phyloP scores from a whole-genome alignment of 2,888 invertebrate species.

The Gnatocerus cornutus region DNA sequence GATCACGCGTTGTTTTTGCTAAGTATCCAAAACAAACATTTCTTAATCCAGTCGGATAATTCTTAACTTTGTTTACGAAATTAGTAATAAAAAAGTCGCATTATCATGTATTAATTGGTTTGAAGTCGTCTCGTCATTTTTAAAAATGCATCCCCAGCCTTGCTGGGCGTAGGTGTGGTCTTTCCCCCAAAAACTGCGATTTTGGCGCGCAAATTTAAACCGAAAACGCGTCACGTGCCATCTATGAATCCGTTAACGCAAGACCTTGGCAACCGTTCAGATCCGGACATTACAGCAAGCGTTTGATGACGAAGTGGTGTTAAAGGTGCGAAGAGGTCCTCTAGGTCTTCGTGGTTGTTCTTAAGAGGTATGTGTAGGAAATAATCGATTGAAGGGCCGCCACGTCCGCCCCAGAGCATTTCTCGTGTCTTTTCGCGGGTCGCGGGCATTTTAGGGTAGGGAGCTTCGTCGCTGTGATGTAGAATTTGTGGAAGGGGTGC shows the following conservation, averaged over 20 bases:
- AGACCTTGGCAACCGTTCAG: slow-evolving; percentile 62
- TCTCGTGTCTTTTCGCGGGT: slow-evolving; percentile 68
- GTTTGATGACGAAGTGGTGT: slow-evolving; percentile 67
- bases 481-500: slow-evolving; percentile 72
- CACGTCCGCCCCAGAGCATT: slow-evolving; percentile 64
- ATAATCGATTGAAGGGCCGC: slow-evolving; percentile 55
- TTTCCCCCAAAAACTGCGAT: neutral
- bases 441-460: slow-evolving; percentile 70
- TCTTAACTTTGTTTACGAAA: no score
- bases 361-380: slow-evolving; percentile 54
- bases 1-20: slow-evolving; percentile 7
- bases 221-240: slow-evolving; percentile 61
- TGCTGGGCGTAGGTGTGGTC: slow-evolving; percentile 14
- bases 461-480: slow-evolving; percentile 72
- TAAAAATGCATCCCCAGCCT: neutral
- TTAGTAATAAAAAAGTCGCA: no score
- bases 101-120: no score
- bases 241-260: slow-evolving; percentile 61
- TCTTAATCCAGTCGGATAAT: slow-evolving; percentile 1
- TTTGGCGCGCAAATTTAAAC: slow-evolving; percentile 58
- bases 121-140: no score
- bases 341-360: slow-evolving; percentile 21
- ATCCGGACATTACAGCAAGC: slow-evolving; percentile 64
- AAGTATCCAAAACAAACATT: neutral
- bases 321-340: slow-evolving; percentile 58